phyloP scores from a whole-genome alignment of 2,113 vertebrate species.

The Nothocercus julius region DNA sequence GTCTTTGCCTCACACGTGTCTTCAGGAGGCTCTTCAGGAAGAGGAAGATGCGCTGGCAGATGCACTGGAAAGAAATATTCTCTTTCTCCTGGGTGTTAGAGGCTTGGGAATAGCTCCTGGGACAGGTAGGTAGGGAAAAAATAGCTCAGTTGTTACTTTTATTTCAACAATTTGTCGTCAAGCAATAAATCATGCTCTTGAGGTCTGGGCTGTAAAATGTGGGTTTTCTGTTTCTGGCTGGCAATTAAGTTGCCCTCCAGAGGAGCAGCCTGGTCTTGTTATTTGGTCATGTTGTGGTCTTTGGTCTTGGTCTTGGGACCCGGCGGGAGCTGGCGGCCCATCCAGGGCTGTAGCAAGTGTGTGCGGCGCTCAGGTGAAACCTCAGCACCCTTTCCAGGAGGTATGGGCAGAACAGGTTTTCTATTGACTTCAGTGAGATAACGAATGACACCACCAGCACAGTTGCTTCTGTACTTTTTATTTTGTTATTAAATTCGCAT shows the following conservation, averaged over 20 bases:
- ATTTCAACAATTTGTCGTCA: not conserved
- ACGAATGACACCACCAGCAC: not conserved
- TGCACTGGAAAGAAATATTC: not conserved
- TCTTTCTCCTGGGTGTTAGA: not conserved
- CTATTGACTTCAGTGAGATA: not conserved
- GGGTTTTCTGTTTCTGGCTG: not conserved
- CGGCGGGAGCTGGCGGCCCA: not conserved
- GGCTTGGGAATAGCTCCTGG: not conserved
- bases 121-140: not conserved
- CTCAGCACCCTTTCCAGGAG: not conserved
- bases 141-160: not conserved
- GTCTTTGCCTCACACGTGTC: not conserved
- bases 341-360: not conserved
- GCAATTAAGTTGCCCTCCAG: not conserved
- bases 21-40: not conserved
- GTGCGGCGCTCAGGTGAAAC: not conserved
- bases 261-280: not conserved
- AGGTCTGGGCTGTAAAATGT: not conserved
- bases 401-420: not conserved
- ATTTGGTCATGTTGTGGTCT: not conserved
- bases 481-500: conserved; percentile 56
- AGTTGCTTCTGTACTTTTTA: conserved; percentile 52
- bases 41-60: not conserved
- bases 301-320: not conserved
- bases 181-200: not conserved